phyloP scores from a whole-genome alignment of 2,797 vertebrate genomes.

The Knipowitschia caucasica region DNA sequence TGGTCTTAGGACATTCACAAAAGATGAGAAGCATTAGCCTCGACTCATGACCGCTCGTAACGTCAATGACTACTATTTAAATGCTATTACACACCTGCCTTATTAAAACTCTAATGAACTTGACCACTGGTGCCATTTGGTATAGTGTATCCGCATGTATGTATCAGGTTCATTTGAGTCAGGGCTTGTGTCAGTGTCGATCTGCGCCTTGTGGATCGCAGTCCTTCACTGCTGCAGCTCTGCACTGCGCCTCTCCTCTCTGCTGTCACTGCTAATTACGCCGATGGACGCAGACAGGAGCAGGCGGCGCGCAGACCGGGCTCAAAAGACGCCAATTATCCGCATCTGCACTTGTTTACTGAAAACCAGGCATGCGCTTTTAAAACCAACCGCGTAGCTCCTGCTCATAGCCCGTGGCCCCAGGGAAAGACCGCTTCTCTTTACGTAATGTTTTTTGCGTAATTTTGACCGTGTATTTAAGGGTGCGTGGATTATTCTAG shows the following conservation, averaged over 20 bases:
- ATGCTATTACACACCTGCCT: too few relatives aligned
- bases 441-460: slow-evolving; percentile 54
- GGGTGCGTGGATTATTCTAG: slow-evolving; percentile 55
- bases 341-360: slow-evolving; percentile 11
- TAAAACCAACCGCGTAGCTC: not conserved
- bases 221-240: slow-evolving; percentile 7
- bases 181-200: slow-evolving; percentile 15
- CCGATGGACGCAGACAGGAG: slow-evolving; percentile 55
- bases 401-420: not conserved
- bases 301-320: slow-evolving; percentile 37
- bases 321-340: slow-evolving; percentile 50
- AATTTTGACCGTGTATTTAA: slow-evolving; percentile 43
- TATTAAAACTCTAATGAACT: not conserved
- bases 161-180: slow-evolving; percentile 9
- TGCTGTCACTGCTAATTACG: slow-evolving; percentile 37
- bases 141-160: slow-evolving; percentile 3
- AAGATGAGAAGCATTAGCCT: too few relatives aligned
- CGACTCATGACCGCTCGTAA: too few relatives aligned
- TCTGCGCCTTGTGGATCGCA: slow-evolving; percentile 37
- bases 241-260: not conserved
- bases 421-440: slow-evolving; percentile 30
- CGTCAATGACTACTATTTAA: not conserved
- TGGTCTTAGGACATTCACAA: too few relatives aligned
- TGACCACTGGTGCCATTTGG: not conserved
- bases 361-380: slow-evolving; percentile 16